Evolutionary conservation across 2,113 vertebrate species (phyloP), one percentile per base, ranked within the genome.

Genomic region (Gracilinanus agilis): DNA sequence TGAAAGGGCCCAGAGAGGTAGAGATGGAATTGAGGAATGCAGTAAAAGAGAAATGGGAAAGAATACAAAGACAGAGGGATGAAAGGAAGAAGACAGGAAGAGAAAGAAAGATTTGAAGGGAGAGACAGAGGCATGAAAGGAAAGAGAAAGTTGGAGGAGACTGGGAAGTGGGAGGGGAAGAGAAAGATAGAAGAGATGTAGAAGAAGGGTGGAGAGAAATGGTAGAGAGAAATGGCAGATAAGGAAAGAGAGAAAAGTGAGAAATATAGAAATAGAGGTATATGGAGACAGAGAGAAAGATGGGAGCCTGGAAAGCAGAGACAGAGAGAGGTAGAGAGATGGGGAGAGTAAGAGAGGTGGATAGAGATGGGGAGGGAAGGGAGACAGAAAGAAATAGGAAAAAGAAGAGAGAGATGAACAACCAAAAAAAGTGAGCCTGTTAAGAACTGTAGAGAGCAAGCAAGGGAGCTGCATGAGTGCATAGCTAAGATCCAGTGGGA

Each of bases 401-500:
- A 53, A 10, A 40, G 4, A 44, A 49, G 55, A 55, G 53, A 0
- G 29, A 89, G 67, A 27, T 0, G 29, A 5, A 40, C 16, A 9
- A 58, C 54, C 44, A 0, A 89, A 4, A 0, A 53, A 44, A 55
- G 54, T 56, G 0, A 44, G 13, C 67, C 44, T 0, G 88, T 4
- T 93, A 90, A 93, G 89, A 55, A 55, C 53, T 56, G 13, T 23
- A 34, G 93, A 75, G 93, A 92, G 55, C 93, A 93, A 90, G 55
- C 58, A 49, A 49, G 49, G 49, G 89, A 21, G 1, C 13, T 2
- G 93, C 96, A 1, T 83, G 95, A 91, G 91, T 6, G 93, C 90
- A 0, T 25, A 0, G 12, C 95, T n/a, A 16, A 90, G 90, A 89
- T 97, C 98, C 95, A 0, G 95, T 55, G 97, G 98, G 98, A 98